phyloP scores from a whole-genome alignment of 2,888 invertebrate species.

The Ryuthela nishihirai region DNA sequence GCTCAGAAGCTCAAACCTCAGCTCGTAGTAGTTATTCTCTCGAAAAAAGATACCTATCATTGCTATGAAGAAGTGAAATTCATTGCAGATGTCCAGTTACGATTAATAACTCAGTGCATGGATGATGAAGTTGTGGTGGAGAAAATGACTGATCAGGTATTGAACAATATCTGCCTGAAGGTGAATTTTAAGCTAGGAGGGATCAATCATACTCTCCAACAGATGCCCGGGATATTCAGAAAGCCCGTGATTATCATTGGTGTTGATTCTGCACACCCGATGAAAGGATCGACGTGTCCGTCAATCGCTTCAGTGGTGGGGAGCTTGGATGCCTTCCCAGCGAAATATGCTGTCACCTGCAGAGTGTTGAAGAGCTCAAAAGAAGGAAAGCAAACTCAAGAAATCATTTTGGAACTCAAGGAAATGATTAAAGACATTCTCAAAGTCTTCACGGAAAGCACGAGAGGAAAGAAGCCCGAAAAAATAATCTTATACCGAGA shows the following conservation, averaged over 20 bases:
- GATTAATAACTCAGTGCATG: constrained; percentile 54
- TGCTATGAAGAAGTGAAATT: constrained; percentile 13
- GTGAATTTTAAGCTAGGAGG: constrained; percentile 59
- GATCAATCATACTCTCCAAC: constrained; percentile 58
- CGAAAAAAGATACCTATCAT: background rate
- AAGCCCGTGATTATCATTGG: constrained; percentile 69
- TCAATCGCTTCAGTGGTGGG: constrained; percentile 44
- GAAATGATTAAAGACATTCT: constrained; percentile 53
- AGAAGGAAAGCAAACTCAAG: constrained; percentile 53
- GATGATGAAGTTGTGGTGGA: constrained; percentile 49
- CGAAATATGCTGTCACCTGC: constrained; percentile 59
- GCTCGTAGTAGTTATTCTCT: background rate
- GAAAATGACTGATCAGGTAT: constrained; percentile 4
- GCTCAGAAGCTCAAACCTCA: background rate
- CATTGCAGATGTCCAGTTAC: constrained; percentile 48
- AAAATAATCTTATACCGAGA: constrained; percentile 70
- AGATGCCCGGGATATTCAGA: constrained; percentile 46
- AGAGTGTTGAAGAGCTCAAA: constrained; percentile 64
- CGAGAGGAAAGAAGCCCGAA: constrained; percentile 54
- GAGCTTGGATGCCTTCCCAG: constrained; percentile 44
- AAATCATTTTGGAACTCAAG: constrained; percentile 70
- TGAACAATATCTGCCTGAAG: constrained; percentile 56
- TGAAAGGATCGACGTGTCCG: constrained; percentile 49
- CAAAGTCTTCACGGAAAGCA: constrained; percentile 50
- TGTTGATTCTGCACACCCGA: constrained; percentile 89